phyloP scores from a whole-genome alignment of 2,797 vertebrate genomes.

The Buphagus erythrorhynchus region DNA sequence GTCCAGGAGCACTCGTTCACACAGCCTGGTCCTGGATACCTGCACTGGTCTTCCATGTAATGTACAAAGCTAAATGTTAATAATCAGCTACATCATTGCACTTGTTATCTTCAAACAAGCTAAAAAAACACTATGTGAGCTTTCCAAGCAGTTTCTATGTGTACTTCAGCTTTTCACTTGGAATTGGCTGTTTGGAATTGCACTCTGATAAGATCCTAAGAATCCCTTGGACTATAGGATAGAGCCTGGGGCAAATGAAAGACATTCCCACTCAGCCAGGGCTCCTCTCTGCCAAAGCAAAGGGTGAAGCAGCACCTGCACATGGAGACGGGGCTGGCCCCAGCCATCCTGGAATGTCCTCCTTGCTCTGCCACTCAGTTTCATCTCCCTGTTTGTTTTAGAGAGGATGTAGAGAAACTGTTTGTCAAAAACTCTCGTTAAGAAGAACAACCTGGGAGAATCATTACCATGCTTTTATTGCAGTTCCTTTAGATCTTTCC shows the following conservation, averaged over 20 bases:
- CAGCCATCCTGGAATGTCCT: not conserved
- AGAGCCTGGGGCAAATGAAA: accelerated
- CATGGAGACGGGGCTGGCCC: not conserved
- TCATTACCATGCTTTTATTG: not conserved
- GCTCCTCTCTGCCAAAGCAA: not conserved
- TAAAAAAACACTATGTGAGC: not conserved
- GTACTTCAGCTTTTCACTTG: not conserved
- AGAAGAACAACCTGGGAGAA: not conserved
- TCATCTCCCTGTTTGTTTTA: not conserved
- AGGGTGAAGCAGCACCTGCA: not conserved
- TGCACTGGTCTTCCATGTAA: not conserved
- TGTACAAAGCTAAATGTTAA: not conserved
- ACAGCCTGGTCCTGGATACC: not conserved
- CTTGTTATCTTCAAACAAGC: not conserved
- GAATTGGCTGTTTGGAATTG: not conserved
- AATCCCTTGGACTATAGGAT: not conserved
- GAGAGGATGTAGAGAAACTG: not conserved
- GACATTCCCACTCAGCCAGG: not conserved
- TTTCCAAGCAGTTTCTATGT: not conserved
- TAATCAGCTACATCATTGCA: not conserved
- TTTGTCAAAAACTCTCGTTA: not conserved
- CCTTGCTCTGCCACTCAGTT: not conserved
- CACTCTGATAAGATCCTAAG: not conserved
- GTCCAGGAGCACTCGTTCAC: not conserved
- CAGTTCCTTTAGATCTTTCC: not conserved